Percentiles rank a stretch among this genome's conserved stretches.
phyloP scores from a whole-genome alignment of 2,797 vertebrate genomes.

The Oceanodroma leucorhoa region DNA sequence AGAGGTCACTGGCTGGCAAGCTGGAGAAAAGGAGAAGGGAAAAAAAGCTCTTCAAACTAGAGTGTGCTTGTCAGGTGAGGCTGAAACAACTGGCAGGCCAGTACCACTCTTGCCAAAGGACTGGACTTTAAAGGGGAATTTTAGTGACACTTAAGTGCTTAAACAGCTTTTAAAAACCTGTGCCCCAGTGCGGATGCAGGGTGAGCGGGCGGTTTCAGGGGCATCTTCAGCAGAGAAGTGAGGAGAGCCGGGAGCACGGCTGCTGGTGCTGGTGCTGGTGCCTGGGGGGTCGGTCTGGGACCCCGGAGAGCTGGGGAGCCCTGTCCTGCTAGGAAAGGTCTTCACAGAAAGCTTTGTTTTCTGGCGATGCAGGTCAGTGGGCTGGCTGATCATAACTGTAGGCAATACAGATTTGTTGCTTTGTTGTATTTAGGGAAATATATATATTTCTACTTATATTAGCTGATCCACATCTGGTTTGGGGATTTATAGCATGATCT shows the following conservation, averaged over 20 bases:
- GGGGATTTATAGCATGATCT: neutral
- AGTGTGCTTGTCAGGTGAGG: neutral
- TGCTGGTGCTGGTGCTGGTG: neutral
- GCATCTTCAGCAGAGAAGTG: neutral
- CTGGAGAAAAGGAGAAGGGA: neutral
- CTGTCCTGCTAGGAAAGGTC: fast-evolving
- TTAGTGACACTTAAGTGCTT: neutral
- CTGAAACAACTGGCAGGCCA: neutral
- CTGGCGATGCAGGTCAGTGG: fast-evolving
- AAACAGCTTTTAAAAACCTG: neutral
- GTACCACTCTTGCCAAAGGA: neutral
- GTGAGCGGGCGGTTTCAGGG: fast-evolving
- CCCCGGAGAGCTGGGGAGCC: neutral
- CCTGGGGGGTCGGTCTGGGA: fast-evolving
- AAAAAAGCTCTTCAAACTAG: neutral
- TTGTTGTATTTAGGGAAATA: neutral
- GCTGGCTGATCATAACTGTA: fast-evolving
- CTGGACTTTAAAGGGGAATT: neutral
- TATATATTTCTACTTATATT: fast-evolving
- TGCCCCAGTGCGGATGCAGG: too few relatives aligned
- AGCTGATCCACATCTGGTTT: neutral
- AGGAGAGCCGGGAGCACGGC: neutral
- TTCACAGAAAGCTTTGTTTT: fast-evolving
- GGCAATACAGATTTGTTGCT: neutral
- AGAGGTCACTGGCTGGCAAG: neutral